Percentiles rank a stretch among this genome's conserved stretches.
Evolutionary conservation across 1,140 invertebrate species (phyloP).

Genomic region (Drosophila seguyi): DNA sequence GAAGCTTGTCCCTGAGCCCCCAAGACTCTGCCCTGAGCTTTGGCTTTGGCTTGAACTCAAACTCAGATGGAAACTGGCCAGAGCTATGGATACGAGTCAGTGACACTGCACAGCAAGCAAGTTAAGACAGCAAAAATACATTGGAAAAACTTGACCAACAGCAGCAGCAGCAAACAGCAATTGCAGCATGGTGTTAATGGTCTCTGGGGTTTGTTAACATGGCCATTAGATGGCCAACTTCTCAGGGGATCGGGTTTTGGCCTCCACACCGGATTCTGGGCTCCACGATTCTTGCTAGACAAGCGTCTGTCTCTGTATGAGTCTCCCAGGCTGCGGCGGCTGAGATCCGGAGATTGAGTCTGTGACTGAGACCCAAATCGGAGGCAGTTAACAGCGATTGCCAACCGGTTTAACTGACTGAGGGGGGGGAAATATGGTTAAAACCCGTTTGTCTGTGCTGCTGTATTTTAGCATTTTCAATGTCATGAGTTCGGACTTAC

Average conservation of each 20-base stretch:
- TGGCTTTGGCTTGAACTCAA: constrained; percentile 43
- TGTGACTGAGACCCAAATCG: constrained; percentile 9
- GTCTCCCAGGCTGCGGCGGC: constrained; percentile 32
- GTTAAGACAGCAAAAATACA: constrained; percentile 11
- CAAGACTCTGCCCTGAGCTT: constrained; percentile 28
- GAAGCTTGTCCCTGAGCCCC: constrained; percentile 36
- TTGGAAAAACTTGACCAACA: constrained; percentile 47
- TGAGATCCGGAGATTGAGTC: constrained; percentile 30
- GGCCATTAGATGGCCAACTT: constrained; percentile 53
- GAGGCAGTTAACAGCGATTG: constrained; percentile 44
- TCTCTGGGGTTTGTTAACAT: constrained; percentile 61
- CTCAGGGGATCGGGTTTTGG: constrained; percentile 41
- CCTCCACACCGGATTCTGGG: constrained; percentile 18
- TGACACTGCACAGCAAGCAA: constrained; percentile 54
- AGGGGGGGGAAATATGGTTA: constrained; percentile 36
- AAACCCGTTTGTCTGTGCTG: constrained; percentile 65
- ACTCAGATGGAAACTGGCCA: constrained; percentile 34
- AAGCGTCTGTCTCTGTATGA: constrained; percentile 32
- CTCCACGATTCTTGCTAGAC: constrained; percentile 64
- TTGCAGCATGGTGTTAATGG: constrained; percentile 59
- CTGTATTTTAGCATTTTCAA: constrained; percentile 75
- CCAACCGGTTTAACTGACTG: constrained; percentile 53
- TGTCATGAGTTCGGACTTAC: constrained; percentile 60
- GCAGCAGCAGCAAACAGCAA: constrained; percentile 13
- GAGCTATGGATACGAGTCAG: constrained; percentile 25